phyloP scores from a whole-genome alignment of 2,888 invertebrate genomes.

The Rhorus exstirpatorius region DNA sequence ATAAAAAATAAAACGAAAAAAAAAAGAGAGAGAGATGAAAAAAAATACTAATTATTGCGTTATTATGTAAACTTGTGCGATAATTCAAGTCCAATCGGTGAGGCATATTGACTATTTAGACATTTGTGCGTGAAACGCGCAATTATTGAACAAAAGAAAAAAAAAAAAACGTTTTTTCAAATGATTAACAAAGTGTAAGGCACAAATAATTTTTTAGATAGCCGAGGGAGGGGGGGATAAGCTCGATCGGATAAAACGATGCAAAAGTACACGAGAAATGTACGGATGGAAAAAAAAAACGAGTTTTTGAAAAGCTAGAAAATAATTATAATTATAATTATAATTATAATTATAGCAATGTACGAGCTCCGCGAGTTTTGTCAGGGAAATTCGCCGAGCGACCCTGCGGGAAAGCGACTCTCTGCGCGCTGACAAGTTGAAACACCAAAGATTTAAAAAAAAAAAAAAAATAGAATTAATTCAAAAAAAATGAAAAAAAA shows the following conservation, averaged over 20 bases:
- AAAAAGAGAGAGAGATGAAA: too few relatives aligned
- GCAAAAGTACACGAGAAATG: background rate
- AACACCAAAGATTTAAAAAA: slow-evolving; percentile 66
- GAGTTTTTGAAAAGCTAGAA: background rate
- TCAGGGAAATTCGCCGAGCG: slow-evolving; percentile 45
- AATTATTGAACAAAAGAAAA: slow-evolving; percentile 10
- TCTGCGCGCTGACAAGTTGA: slow-evolving; percentile 55
- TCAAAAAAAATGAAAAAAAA: slow-evolving; percentile 24
- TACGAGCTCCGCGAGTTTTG: slow-evolving; percentile 39
- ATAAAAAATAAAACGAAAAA: slow-evolving; percentile 32
- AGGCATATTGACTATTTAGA: slow-evolving; percentile 65
- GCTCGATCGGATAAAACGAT: slow-evolving; percentile 29
- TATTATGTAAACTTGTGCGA: slow-evolving; percentile 65
- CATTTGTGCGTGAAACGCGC: slow-evolving; percentile 60
- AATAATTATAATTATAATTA: background rate
- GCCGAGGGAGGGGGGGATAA: slow-evolving; percentile 13
- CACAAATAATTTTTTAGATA: slow-evolving; percentile 66
- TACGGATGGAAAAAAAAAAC: background rate
- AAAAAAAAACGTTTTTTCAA: slow-evolving; percentile 46
- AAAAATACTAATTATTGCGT: slow-evolving; percentile 61
- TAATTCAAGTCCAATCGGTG: slow-evolving; percentile 60
- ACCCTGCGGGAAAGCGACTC: slow-evolving; percentile 41
- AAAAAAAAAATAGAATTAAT: slow-evolving; percentile 38
- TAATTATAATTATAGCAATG: slow-evolving; percentile 31
- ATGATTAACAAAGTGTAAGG: slow-evolving; percentile 60